These are phyloP conservation scores for Eubasilissa splendida DNA, from an alignment of 2,888 invertebrate genomes.

Conservation along the genomic window DNA sequence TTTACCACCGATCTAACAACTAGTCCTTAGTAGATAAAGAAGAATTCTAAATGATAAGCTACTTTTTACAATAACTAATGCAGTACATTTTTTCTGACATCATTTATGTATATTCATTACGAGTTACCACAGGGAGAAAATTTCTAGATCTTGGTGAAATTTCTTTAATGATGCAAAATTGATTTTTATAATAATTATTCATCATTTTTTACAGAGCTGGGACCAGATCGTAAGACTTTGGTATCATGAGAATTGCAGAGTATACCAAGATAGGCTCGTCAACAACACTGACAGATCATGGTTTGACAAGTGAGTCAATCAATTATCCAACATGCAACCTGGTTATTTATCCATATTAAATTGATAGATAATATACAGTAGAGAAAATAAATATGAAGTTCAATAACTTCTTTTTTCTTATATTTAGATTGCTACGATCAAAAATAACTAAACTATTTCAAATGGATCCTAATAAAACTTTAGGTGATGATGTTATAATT, in stretches of 20 bases:
- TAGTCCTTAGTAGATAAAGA: too few species aligned
- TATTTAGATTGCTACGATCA: conserved; percentile 69
- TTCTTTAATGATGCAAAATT: too few species aligned
- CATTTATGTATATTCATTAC: too few species aligned
- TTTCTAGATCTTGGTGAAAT: too few species aligned
- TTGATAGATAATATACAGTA: not conserved
- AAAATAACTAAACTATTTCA: conserved; percentile 75
- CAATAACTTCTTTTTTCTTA: not conserved
- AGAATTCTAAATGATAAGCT: too few species aligned
- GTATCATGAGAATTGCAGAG: conserved; percentile 89
- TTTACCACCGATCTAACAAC: too few species aligned
- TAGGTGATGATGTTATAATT: conserved; percentile 73
- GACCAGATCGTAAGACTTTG: conserved; percentile 81
- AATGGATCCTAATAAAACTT: conserved; percentile 68
- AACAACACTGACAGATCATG: conserved; percentile 81
- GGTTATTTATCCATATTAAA: not conserved
- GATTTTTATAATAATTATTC: too few species aligned
- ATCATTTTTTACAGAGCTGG: conserved; percentile 65
- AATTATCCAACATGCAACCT: conserved; percentile 13
- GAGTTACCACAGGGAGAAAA: too few species aligned
- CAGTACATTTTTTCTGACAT: too few species aligned
- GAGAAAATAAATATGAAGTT: not conserved
- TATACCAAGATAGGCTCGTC: conserved; percentile 86
- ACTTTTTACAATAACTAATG: too few species aligned
- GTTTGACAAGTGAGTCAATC: conserved; percentile 74